Evolutionary conservation across 2,797 vertebrate species (phyloP).

Genomic region (Alosa sapidissima): DNA sequence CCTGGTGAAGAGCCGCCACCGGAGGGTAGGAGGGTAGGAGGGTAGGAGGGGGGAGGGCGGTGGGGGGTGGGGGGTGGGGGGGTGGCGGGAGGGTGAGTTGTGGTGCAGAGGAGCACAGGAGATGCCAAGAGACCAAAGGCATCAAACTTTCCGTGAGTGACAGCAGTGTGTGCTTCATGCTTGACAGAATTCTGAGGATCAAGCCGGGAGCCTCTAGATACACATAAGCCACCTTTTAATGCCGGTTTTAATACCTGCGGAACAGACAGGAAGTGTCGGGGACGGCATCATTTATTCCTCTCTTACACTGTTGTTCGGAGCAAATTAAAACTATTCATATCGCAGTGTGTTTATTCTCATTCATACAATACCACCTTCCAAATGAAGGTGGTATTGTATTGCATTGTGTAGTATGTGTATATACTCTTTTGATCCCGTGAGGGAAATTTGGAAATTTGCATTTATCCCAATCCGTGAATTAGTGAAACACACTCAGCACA

Average conservation of each 20-base stretch:
- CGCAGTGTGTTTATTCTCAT: background rate
- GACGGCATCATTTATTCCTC: background rate
- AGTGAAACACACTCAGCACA: no score
- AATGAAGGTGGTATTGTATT: background rate
- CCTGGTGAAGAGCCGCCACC: background rate
- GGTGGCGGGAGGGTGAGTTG: background rate
- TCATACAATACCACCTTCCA: background rate
- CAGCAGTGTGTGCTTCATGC: slow-evolving; percentile 1
- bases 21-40: background rate
- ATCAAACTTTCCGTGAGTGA: slow-evolving; percentile 23
- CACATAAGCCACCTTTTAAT: slow-evolving; percentile 1
- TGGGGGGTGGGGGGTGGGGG: background rate
- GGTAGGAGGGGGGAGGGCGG: no score
- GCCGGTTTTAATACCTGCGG: background rate
- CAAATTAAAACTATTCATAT: background rate
- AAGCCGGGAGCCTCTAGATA: background rate
- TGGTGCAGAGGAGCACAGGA: background rate
- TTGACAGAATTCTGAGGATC: slow-evolving; percentile 13
- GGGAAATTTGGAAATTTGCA: no score
- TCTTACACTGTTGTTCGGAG: background rate
- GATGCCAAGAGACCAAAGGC: slow-evolving; percentile 18
- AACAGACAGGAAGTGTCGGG: background rate
- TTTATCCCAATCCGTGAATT: no score
- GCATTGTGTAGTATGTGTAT: background rate
- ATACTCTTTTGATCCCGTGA: no score